These are phyloP conservation scores for Cyprinella venusta DNA, from an alignment of 2,797 vertebrate species.

Conservation along the genomic window DNA sequence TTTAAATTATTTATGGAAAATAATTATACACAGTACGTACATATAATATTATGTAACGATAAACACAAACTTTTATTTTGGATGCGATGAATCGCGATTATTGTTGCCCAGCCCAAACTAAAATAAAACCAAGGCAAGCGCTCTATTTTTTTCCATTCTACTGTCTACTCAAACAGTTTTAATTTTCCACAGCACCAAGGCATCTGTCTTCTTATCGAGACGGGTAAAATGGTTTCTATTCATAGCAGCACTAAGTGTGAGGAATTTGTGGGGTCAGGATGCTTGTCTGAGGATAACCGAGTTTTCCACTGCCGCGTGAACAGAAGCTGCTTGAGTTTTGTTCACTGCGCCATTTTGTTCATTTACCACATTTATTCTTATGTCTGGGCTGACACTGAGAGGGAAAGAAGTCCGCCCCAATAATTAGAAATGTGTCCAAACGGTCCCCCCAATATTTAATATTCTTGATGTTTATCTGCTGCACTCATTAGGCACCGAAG, in stretches of 20 bases:
- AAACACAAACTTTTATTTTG: too few species aligned
- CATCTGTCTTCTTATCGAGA: constrained; percentile 72
- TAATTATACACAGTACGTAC: too few species aligned
- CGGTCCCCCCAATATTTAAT: background rate
- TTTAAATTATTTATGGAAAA: too few species aligned
- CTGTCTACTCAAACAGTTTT: constrained; percentile 41
- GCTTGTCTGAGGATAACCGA: constrained; percentile 66
- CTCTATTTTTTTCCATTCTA: background rate
- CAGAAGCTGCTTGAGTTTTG: constrained; percentile 3
- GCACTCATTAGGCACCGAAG: background rate
- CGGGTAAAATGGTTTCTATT: constrained; percentile 69
- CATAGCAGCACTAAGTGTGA: constrained; percentile 74
- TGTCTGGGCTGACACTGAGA: background rate
- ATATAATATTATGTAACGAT: too few species aligned
- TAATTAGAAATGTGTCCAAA: background rate
- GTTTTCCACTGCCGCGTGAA: constrained; percentile 70
- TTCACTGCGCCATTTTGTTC: background rate
- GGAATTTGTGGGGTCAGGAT: constrained; percentile 75
- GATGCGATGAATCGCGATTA: too few species aligned
- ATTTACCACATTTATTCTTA: background rate
- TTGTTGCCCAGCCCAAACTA: too few species aligned
- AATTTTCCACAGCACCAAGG: constrained; percentile 57
- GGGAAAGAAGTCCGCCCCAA: background rate
- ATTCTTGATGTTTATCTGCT: background rate
- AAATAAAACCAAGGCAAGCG: background rate